Evolutionary conservation across 2,113 vertebrate species (phyloP).

Genomic region (Eublepharis macularius): DNA sequence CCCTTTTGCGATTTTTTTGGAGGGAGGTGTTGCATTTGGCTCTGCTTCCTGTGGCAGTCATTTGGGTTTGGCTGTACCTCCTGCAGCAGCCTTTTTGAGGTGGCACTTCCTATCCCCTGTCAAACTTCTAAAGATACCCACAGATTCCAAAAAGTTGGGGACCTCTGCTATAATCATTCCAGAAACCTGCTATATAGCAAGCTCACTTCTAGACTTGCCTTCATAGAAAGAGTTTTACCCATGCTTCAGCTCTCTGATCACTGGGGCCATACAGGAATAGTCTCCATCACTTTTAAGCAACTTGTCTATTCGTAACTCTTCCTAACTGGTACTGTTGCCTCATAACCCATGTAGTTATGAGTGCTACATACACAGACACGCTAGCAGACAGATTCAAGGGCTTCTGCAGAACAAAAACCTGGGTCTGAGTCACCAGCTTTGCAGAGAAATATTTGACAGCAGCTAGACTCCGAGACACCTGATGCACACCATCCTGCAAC

Average conservation of each 20-base stretch:
- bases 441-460: neutral
- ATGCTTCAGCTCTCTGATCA: neutral
- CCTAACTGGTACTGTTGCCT: neutral
- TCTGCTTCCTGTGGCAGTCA: too few relatives aligned
- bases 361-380: neutral
- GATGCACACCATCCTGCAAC: neutral
- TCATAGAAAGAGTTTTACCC: too few relatives aligned
- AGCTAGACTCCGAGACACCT: neutral
- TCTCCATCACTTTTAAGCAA: neutral
- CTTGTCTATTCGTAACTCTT: neutral
- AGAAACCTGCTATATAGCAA: neutral
- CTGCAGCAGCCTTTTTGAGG: too few relatives aligned
- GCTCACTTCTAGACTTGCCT: neutral
- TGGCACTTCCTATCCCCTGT: too few relatives aligned
- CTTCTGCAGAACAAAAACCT: neutral
- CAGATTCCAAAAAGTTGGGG: too few relatives aligned
- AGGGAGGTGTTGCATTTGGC: too few relatives aligned
- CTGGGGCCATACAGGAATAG: neutral
- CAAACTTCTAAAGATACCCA: too few relatives aligned
- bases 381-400: neutral
- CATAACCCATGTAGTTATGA: neutral
- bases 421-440: neutral
- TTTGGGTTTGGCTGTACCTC: too few relatives aligned
- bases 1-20: too few relatives aligned
- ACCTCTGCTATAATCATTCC: neutral